These are phyloP conservation scores for Minunthozetes semirufus DNA, from an alignment of 2,888 invertebrate genomes.

Conservation along the genomic window DNA sequence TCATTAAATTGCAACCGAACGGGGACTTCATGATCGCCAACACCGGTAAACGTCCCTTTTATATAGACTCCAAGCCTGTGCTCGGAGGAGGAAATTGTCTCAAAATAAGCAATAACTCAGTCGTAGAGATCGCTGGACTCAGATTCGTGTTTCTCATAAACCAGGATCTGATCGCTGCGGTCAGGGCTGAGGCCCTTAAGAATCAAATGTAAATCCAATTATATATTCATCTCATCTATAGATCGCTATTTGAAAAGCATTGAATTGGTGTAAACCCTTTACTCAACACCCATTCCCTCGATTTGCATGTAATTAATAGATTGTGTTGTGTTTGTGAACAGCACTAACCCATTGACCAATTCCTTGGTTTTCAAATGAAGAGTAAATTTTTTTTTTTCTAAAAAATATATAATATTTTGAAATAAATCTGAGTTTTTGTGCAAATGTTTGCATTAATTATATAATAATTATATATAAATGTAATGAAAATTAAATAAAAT, in stretches of 20 bases:
- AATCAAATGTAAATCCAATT: slow-evolving; percentile 25
- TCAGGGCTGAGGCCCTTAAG: slow-evolving; percentile 37
- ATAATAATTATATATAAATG: no score
- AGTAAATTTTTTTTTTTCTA: no score
- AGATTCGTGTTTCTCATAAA: slow-evolving; percentile 89
- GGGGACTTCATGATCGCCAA: slow-evolving; percentile 93
- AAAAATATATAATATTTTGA: no score
- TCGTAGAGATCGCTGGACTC: slow-evolving; percentile 87
- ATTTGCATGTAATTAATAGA: no score
- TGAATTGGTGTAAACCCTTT: no score
- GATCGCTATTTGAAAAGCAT: not conserved
- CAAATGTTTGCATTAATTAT: no score
- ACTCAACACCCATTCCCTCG: no score
- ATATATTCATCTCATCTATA: not conserved
- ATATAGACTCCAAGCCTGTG: slow-evolving; percentile 85
- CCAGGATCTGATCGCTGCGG: slow-evolving; percentile 65
- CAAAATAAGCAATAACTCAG: slow-evolving; percentile 82
- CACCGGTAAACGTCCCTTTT: slow-evolving; percentile 88
- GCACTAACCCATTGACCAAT: no score
- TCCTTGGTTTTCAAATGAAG: no score
- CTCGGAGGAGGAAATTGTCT: slow-evolving; percentile 70
- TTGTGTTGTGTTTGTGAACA: no score
- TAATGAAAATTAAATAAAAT: no score
- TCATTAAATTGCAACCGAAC: slow-evolving; percentile 77
- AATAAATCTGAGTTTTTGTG: no score